A percentile compares a stretch with the other conserved stretches of the same genome.
Conservation (phyloP, 37 sponge, comb jelly and placozoan species). For the Mnemiopsis leidyi region DNA sequence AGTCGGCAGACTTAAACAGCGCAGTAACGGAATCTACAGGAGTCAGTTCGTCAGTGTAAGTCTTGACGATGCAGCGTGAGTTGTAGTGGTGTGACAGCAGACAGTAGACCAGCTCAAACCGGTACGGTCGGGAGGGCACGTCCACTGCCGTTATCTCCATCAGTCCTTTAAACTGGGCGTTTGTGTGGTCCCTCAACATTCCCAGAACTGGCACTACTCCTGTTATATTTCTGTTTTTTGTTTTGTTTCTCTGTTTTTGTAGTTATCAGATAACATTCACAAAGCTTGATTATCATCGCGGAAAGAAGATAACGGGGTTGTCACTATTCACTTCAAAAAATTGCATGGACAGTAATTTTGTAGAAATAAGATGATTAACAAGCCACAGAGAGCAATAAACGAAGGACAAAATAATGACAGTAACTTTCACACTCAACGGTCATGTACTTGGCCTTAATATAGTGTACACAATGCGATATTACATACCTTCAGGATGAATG, state of each 20-base stretch:
- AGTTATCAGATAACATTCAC: too few species aligned
- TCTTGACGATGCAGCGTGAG: constrained; percentile 83
- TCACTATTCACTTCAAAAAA: too few species aligned
- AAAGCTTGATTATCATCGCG: too few species aligned
- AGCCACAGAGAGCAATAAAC: too few species aligned
- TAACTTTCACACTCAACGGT: not conserved
- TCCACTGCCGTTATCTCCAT: constrained; percentile 90
- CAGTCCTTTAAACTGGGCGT: constrained; percentile 88
- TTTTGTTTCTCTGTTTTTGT: too few species aligned
- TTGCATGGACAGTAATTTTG: too few species aligned
- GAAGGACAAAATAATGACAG: not conserved
- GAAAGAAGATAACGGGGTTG: too few species aligned
- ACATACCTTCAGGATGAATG: constrained; percentile 89
- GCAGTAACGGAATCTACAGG: constrained; percentile 89
- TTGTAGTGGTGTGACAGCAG: constrained; percentile 91
- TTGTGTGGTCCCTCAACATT: constrained; percentile 92
- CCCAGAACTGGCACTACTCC: constrained; percentile 90
- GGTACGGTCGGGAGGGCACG: constrained; percentile 80
- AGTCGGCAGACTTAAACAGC: constrained; percentile 88
- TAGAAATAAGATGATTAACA: too few species aligned
- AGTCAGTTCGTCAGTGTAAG: constrained; percentile 98
- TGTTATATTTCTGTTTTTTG: too few species aligned
- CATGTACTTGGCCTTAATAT: too few species aligned
- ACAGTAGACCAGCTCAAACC: constrained; percentile 87
- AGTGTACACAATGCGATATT: too few species aligned